Evolutionary conservation across 2,888 invertebrate species (phyloP), one percentile per base, ranked within the genome.

Genomic region (Smittia aterrima): DNA sequence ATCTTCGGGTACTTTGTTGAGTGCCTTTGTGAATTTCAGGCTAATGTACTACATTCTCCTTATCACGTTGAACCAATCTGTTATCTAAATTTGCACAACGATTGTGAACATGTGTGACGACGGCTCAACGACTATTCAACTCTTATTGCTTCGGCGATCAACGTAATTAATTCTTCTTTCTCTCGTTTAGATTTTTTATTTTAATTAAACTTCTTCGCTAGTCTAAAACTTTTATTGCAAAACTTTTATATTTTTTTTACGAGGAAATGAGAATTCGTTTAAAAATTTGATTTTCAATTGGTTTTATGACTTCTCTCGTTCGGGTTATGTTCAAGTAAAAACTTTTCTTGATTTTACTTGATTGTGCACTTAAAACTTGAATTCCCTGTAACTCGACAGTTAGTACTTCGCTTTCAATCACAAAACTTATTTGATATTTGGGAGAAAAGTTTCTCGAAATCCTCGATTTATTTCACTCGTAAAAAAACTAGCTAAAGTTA

Each of bases 51-150:
- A 9, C 9, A 38, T 9, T 38, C 22, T 66, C 22, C 13, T 40
- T 66, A 66, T 66, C 66, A 66, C 66, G n/a, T 66, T 20, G 66
- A 40, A 38, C 40, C 20, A 38, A 66, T 66, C 20, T 66, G n/a
- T 64, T 64, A 64, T 64, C 64, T 11, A 7, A 62, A 62, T 66
- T 66, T 66, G 66, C 66, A 66, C 66, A 66, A 38, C 9, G 38
- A 40, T 22, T 38, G 38, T 40, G 22, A n/a, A 66, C 38, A 32
- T 32, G 40, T 66, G 66, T 66, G 18, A 40, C 20, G 32, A 32
- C n/a, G n/a, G n/a, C 13, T 38, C 38, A 32, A 66, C 38, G 38
- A 66, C 38, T 27, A 66, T 66, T 13, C n/a, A n/a, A 62, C 24
- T 62, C 25, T 62, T 38, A 38, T 38, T 38, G 38, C 38, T 9